Evolutionary conservation across 2,888 invertebrate genomes (phyloP).

Genomic region (Torymus tubicola): DNA sequence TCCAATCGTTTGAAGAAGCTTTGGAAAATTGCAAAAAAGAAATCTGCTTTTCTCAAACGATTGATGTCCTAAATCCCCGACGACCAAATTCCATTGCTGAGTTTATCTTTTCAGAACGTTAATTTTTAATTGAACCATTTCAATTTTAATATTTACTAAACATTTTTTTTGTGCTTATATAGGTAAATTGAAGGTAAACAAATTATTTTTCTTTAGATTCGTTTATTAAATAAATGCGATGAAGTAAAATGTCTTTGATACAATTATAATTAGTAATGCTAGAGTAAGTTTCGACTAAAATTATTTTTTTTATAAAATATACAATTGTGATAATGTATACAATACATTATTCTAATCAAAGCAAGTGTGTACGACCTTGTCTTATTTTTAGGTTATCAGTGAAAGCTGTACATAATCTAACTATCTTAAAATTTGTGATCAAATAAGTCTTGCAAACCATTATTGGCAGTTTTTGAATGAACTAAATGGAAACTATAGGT

Average conservation of each 20-base stretch:
- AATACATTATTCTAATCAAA: background rate
- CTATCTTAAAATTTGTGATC: too few relatives aligned
- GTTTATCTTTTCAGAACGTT: too few relatives aligned
- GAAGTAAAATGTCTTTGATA: conserved; percentile 27
- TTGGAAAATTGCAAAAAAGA: background rate
- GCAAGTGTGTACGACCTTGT: too few relatives aligned
- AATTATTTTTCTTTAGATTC: conserved; percentile 14
- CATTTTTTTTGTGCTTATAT: too few relatives aligned
- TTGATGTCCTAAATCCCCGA: too few relatives aligned
- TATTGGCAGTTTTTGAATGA: conserved; percentile 6
- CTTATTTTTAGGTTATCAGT: too few relatives aligned
- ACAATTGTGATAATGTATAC: conserved; percentile 29
- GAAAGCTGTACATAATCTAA: too few relatives aligned
- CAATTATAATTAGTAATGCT: conserved; percentile 27
- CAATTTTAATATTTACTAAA: too few relatives aligned
- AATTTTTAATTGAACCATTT: too few relatives aligned
- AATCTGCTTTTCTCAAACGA: too few relatives aligned
- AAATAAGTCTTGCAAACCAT: conserved; percentile 1
- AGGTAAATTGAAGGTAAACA: background rate
- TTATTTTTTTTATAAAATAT: conserved; percentile 18
- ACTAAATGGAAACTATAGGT: background rate
- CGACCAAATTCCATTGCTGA: too few relatives aligned
- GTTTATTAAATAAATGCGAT: conserved; percentile 36
- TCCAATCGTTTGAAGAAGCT: background rate
- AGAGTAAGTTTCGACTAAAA: conserved; percentile 4